A percentile compares a stretch with the other conserved stretches of the same genome.
These are phyloP conservation scores for Drosophila anceps DNA, from an alignment of 2,888 invertebrate species.

Conservation along the genomic window DNA sequence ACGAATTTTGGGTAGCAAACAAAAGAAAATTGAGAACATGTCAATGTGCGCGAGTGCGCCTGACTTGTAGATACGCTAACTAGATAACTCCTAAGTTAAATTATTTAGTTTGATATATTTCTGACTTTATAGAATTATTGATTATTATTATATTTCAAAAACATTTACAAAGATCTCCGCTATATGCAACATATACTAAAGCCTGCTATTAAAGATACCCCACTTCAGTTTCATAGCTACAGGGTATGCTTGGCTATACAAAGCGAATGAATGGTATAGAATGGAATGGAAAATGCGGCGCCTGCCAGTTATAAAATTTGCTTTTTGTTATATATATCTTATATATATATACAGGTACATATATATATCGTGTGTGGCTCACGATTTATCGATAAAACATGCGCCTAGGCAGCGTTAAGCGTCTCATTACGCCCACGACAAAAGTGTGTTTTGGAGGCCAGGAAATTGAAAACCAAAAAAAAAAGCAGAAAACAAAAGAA, in stretches of 20 bases:
- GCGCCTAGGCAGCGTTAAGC: slow-evolving; percentile 33
- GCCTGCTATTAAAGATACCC: neutral
- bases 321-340: slow-evolving; percentile 42
- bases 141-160: too few relatives aligned
- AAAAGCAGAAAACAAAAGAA: neutral
- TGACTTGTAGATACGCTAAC: neutral
- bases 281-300: slow-evolving; percentile 50
- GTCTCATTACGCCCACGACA: slow-evolving; percentile 52
- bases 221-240: too few relatives aligned
- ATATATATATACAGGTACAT: slow-evolving; percentile 31
- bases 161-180: too few relatives aligned
- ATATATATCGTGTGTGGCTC: slow-evolving; percentile 25
- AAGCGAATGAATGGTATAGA: slow-evolving; percentile 29
- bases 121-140: too few relatives aligned
- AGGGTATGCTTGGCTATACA: slow-evolving; percentile 24
- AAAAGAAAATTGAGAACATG: slow-evolving; percentile 39
- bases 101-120: too few relatives aligned
- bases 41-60: neutral
- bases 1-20: slow-evolving; percentile 68
- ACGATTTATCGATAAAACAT: slow-evolving; percentile 76
- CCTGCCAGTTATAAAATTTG: slow-evolving; percentile 61
- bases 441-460: slow-evolving; percentile 25
- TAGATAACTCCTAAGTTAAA: too few relatives aligned
- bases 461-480: slow-evolving; percentile 64
- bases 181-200: too few relatives aligned